Evolutionary conservation across 2,113 vertebrate genomes (phyloP).

Genomic region (Pomatorhinus ruficollis): DNA sequence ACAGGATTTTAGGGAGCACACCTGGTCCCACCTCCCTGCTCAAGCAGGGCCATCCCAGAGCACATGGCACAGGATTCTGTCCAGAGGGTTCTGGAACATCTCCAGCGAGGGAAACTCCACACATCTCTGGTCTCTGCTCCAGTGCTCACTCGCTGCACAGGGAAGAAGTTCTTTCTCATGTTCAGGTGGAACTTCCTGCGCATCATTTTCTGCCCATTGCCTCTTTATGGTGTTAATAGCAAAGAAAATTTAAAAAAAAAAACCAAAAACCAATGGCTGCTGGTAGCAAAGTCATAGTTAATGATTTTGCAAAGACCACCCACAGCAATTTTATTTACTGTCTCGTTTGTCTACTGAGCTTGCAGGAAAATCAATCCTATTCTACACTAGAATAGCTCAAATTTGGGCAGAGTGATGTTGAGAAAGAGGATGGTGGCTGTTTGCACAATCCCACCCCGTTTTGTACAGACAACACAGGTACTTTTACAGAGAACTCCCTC

Average conservation of each 20-base stretch:
- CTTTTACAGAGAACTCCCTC: background rate
- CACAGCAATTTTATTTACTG: background rate
- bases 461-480: accelerated
- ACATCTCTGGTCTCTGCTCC: background rate
- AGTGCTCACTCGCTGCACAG: background rate
- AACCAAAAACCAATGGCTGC: background rate
- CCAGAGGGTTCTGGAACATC: background rate
- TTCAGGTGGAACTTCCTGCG: background rate
- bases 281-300: background rate
- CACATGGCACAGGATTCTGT: background rate
- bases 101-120: background rate
- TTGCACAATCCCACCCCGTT: background rate
- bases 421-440: background rate
- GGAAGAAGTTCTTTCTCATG: background rate
- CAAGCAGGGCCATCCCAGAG: background rate
- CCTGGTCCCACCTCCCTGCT: background rate
- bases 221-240: too few relatives aligned
- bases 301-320: background rate
- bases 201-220: background rate
- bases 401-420: accelerated
- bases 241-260: background rate
- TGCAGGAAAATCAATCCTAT: background rate
- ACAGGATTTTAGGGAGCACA: background rate
- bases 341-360: background rate
- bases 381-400: background rate